Conservation (phyloP, 2,888 invertebrate species). For the Cheilosia grossa region DNA sequence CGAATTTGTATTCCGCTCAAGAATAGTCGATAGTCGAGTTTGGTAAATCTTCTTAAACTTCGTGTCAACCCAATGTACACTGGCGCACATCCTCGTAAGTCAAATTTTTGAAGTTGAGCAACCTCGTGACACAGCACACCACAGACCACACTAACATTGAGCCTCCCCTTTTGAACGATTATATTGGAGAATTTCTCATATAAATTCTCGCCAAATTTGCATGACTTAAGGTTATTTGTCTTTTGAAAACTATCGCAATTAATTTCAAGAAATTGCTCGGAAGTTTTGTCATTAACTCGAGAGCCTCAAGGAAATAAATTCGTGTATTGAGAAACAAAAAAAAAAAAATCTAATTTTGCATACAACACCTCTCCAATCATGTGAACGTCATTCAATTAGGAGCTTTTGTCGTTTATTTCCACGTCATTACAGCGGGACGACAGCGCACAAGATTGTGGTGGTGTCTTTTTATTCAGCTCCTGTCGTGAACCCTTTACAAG, state of each 20-base stretch:
- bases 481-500: slow-evolving; percentile 28
- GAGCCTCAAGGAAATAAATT: not conserved
- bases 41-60: no score
- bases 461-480: not conserved
- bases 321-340: not conserved
- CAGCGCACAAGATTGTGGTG: not conserved
- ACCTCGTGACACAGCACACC: no score
- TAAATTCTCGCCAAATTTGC: no score
- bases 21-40: no score
- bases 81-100: no score
- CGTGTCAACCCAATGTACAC: no score
- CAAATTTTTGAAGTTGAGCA: no score
- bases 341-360: not conserved
- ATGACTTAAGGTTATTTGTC: not conserved
- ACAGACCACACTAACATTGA: no score
- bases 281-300: slow-evolving; percentile 5
- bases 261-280: not conserved
- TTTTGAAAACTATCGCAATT: slow-evolving; percentile 9
- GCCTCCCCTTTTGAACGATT: no score
- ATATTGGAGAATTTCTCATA: no score
- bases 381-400: slow-evolving; percentile 40
- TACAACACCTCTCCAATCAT: not conserved
- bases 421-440: not conserved
- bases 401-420: slow-evolving; percentile 20
- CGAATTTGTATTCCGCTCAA: no score